Percentiles rank a stretch among this genome's conserved stretches.
These are phyloP conservation scores for Temnothorax longispinosus DNA, from an alignment of 1,140 invertebrate genomes.

Conservation along the genomic window DNA sequence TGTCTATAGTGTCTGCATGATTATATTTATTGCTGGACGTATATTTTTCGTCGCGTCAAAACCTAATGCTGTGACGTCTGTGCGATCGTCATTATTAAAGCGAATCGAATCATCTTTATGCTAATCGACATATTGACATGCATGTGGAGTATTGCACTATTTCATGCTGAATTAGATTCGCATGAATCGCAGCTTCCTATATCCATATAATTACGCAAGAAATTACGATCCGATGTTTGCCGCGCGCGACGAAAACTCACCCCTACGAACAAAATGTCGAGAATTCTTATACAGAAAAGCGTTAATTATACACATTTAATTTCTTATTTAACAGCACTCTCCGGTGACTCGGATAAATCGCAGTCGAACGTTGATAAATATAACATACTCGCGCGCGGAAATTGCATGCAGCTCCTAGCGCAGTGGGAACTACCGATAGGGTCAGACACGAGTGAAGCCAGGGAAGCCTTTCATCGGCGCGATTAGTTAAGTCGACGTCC, in stretches of 20 bases:
- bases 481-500: conserved; percentile 82
- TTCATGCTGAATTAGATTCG: background rate
- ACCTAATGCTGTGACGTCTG: too few species aligned
- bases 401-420: conserved; percentile 70
- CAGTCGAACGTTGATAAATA: conserved; percentile 60
- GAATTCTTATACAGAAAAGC: background rate
- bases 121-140: background rate
- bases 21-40: too few species aligned
- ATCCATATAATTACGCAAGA: background rate
- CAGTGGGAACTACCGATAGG: conserved; percentile 59
- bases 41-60: too few species aligned
- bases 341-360: background rate
- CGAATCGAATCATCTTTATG: background rate
- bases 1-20: background rate
- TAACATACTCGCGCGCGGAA: conserved; percentile 44
- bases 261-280: background rate
- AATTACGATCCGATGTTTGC: background rate
- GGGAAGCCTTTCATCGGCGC: conserved; percentile 77
- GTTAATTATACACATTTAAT: conserved; percentile 28
- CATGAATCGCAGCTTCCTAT: background rate
- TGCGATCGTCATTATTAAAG: background rate
- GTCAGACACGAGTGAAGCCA: conserved; percentile 81
- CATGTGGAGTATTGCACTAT: background rate
- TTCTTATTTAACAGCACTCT: conserved; percentile 9
- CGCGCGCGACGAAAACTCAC: background rate